These are phyloP conservation scores for Nannospalax galili DNA, from an alignment of 2,113 vertebrate genomes.

Conservation along the genomic window DNA sequence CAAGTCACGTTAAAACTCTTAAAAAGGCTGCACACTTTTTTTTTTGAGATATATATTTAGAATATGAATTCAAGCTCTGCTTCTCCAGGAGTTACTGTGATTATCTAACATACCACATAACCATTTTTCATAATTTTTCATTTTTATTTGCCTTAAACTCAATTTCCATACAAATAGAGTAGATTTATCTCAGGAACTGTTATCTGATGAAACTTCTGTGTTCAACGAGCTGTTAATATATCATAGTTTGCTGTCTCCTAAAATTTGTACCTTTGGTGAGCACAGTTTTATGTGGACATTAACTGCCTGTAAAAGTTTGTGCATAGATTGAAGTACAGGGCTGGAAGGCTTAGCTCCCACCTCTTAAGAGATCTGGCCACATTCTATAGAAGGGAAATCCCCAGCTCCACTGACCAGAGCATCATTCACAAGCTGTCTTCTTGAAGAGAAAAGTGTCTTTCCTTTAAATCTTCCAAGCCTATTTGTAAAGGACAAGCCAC, in stretches of 20 bases:
- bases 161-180: slow-evolving; percentile 79
- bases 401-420: neutral
- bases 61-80: neutral
- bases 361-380: neutral
- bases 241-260: neutral
- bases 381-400: neutral
- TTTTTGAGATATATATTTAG: neutral
- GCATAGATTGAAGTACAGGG: neutral
- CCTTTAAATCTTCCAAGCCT: neutral
- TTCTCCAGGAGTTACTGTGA: neutral
- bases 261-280: neutral
- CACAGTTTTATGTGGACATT: neutral
- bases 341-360: neutral
- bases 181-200: slow-evolving; percentile 75
- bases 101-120: neutral
- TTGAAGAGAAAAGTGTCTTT: neutral
- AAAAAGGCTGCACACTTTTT: neutral
- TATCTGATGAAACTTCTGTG: slow-evolving; percentile 66
- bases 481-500: neutral
- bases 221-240: neutral
- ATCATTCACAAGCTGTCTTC: neutral
- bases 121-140: neutral
- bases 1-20: neutral
- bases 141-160: slow-evolving; percentile 36
- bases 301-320: neutral